Conservation (phyloP, 2,113 vertebrate genomes). For the Microtus pennsylvanicus region DNA sequence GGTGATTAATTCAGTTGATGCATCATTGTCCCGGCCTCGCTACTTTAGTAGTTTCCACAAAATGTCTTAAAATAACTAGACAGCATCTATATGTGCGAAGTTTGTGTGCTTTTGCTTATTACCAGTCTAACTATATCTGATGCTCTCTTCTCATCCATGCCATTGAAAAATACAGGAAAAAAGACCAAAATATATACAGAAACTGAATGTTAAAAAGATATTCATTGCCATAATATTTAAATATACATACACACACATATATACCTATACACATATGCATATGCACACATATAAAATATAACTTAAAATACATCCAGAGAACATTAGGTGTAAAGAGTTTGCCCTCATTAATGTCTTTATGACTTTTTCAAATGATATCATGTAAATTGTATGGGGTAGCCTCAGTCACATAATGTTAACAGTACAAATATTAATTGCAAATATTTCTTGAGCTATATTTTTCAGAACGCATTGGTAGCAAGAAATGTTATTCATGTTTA, state of each 20-base stretch:
- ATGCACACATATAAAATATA: neutral
- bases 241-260: neutral
- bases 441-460: conserved; percentile 38
- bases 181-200: conserved; percentile 46
- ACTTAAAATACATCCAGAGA: conserved; percentile 45
- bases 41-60: conserved; percentile 68
- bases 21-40: conserved; percentile 71
- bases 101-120: conserved; percentile 78
- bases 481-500: neutral
- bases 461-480: neutral
- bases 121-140: conserved; percentile 72
- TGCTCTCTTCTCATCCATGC: conserved; percentile 55
- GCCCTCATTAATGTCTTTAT: conserved; percentile 19
- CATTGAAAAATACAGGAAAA: conserved; percentile 57
- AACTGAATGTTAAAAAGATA: conserved; percentile 49
- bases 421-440: neutral
- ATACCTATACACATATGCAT: neutral
- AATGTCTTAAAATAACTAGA: conserved; percentile 79
- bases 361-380: neutral
- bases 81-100: conserved; percentile 72
- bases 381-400: neutral
- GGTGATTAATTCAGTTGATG: conserved; percentile 79
- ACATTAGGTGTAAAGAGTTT: conserved; percentile 45
- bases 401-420: neutral
- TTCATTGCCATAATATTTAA: conserved; percentile 8